Conservation (phyloP, 1,140 invertebrate genomes). For the Diprion similis region DNA sequence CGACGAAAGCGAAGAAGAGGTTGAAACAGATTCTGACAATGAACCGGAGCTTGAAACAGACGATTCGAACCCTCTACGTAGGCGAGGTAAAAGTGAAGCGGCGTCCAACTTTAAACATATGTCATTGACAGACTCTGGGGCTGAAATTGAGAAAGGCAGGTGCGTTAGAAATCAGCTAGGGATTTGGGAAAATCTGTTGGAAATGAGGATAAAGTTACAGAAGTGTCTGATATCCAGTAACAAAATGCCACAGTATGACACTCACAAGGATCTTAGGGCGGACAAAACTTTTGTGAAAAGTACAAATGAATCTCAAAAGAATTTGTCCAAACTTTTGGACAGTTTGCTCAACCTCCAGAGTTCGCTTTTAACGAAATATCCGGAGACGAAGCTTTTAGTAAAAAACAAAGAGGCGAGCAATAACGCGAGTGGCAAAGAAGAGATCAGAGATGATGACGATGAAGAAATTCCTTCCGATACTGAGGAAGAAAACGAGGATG, state of each 20-base stretch:
- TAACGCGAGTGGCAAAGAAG: slow-evolving; percentile 28
- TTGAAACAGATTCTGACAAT: slow-evolving; percentile 33
- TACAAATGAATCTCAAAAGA: slow-evolving; percentile 60
- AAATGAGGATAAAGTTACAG: slow-evolving; percentile 85
- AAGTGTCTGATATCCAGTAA: slow-evolving; percentile 78
- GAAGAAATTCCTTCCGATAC: slow-evolving; percentile 62
- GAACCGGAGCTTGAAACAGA: slow-evolving; percentile 34
- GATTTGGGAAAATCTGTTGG: slow-evolving; percentile 84
- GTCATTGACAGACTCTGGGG: slow-evolving; percentile 62
- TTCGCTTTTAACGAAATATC: slow-evolving; percentile 67
- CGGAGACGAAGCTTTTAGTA: slow-evolving; percentile 67
- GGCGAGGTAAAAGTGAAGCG: slow-evolving; percentile 47
- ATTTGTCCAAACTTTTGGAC: slow-evolving; percentile 67
- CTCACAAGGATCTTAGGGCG: slow-evolving; percentile 60
- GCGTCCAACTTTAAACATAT: slow-evolving; percentile 64
- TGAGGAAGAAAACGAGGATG: slow-evolving; percentile 59
- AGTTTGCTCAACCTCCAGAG: slow-evolving; percentile 70
- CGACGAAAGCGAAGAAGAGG: slow-evolving; percentile 47
- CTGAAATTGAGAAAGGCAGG: slow-evolving; percentile 78
- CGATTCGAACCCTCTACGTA: slow-evolving; percentile 50
- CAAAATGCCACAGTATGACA: slow-evolving; percentile 74
- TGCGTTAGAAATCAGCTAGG: slow-evolving; percentile 78
- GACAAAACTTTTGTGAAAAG: slow-evolving; percentile 63
- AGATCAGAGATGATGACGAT: slow-evolving; percentile 51
- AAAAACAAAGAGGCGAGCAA: slow-evolving; percentile 38